Evolutionary conservation across 2,113 vertebrate genomes (phyloP), one percentile per base, ranked within the genome.

Genomic region (Fregetta grallaria): DNA sequence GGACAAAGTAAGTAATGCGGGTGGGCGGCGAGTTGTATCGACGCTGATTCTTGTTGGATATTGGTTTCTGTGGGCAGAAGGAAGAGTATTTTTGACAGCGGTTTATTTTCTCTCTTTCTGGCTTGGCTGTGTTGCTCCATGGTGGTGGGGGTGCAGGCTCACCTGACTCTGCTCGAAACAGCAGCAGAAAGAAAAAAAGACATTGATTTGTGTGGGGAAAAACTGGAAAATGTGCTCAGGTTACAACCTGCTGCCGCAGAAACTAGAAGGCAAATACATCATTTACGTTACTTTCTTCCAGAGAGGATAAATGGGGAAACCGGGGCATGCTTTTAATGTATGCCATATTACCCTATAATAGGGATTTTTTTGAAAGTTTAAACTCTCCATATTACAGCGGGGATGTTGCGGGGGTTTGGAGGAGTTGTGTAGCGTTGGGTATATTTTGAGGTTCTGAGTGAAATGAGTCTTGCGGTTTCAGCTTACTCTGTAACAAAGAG

Each of bases 381-480:
- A 81, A 56, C 32, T 82, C 20, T 65, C 34, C 9, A 6, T 80
- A 25, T 47, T 82, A 40, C 40, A 90, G 11, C 50, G 30, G 50
- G 59, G n/a, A 27, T 66, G 50, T 92, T 96, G 66, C 66, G 55
- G n/a, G 23, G 18, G 20, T 72, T 76, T 95, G 70, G 66, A 36
- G 13, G 65, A 73, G 55, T 76, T 23, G 2, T 87, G 30, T 90
- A 95, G 50, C 1, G 0, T 40, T 94, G 74, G 47, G 66, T 95
- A 15, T 92, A 91, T 96, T 94, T 96, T 96, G 95, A 94, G 81
- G 77, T 94, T 97, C 87, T 58, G 87, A 94, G 63, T 94, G 87
- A 97, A 97, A 94, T 93, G 67, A 96, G 81, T 95, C 77, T 82
- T 91, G 87, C 67, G 94, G 95, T 96, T 97, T 92, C 77, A 79